These are phyloP conservation scores for Agriopis marginaria DNA, from an alignment of 2,888 invertebrate genomes.

Conservation along the genomic window DNA sequence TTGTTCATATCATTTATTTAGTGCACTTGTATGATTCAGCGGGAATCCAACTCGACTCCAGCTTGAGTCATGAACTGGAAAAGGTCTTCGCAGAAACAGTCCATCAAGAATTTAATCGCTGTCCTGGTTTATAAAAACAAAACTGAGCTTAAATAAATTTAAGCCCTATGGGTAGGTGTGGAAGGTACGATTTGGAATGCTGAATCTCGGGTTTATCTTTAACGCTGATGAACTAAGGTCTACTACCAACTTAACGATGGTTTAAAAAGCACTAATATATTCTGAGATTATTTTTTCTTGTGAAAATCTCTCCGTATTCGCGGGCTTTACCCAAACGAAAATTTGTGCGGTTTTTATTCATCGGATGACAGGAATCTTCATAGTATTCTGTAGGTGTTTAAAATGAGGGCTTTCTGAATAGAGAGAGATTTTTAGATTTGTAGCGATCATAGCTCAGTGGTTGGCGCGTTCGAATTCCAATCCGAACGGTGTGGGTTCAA, in stretches of 20 bases:
- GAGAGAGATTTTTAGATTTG: no score
- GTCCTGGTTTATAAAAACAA: slow-evolving; percentile 17
- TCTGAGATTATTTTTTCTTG: no score
- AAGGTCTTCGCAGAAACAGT: slow-evolving; percentile 21
- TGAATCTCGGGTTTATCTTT: not conserved
- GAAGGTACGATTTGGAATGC: not conserved
- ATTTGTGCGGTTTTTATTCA: no score
- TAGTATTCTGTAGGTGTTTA: no score
- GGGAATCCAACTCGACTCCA: slow-evolving; percentile 24
- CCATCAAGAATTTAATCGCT: slow-evolving; percentile 25
- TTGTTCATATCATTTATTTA: slow-evolving; percentile 21
- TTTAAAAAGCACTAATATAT: not conserved
- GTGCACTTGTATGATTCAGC: slow-evolving; percentile 24
- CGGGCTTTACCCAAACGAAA: no score
- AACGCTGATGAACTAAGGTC: not conserved
- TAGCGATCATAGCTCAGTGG: no score
- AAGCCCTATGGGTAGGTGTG: not conserved
- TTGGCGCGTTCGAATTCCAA: no score
- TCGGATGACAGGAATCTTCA: no score
- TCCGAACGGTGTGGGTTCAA: no score
- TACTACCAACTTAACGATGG: not conserved
- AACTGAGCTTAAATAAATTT: slow-evolving; percentile 1
- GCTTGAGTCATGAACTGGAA: slow-evolving; percentile 24
- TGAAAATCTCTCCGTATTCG: no score
- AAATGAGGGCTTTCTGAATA: no score